These are phyloP conservation scores for Battus philenor DNA, from an alignment of 1,140 invertebrate species.

Conservation along the genomic window DNA sequence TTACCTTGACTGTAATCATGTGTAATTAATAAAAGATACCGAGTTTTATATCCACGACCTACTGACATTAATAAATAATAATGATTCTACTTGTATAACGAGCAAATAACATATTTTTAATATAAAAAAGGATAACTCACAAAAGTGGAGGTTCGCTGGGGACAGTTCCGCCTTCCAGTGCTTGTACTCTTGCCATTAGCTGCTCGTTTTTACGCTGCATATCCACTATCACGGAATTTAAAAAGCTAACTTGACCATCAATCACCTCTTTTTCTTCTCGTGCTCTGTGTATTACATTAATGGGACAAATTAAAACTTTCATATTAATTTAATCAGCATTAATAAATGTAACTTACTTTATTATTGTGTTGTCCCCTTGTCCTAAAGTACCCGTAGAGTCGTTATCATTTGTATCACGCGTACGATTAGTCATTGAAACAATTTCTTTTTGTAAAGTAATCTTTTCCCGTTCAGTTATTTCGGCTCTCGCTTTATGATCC, in stretches of 20 bases:
- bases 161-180: conserved; percentile 84
- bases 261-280: conserved; percentile 81
- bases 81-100: no score
- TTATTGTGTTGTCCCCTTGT: conserved; percentile 44
- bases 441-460: conserved; percentile 53
- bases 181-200: conserved; percentile 85
- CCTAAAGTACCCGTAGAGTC: conserved; percentile 46
- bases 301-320: neutral
- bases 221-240: conserved; percentile 97
- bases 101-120: no score
- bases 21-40: no score
- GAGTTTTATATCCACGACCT: no score
- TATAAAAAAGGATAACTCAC: conserved; percentile 69
- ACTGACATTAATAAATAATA: no score
- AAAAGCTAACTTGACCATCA: conserved; percentile 90
- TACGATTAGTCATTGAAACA: conserved; percentile 30
- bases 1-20: no score
- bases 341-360: conserved; percentile 38
- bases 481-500: conserved; percentile 53
- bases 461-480: conserved; percentile 59
- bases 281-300: conserved; percentile 38
- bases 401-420: conserved; percentile 63
- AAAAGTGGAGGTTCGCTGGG: conserved; percentile 78
- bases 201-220: conserved; percentile 95
- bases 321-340: neutral